These are phyloP conservation scores for Ridgeia piscesae DNA, from an alignment of 1,140 invertebrate species.

Conservation along the genomic window DNA sequence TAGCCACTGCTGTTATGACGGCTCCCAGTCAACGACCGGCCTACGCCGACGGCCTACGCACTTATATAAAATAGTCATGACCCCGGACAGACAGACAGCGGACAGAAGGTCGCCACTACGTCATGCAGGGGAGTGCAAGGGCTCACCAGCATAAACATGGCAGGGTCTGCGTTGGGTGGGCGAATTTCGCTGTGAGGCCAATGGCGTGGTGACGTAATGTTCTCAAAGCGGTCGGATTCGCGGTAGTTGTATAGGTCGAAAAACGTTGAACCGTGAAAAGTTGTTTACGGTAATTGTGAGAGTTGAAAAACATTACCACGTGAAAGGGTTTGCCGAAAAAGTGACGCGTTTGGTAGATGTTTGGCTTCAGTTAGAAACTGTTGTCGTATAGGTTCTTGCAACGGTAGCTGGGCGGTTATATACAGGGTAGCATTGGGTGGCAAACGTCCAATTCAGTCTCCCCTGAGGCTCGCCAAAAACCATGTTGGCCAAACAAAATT, in stretches of 20 bases:
- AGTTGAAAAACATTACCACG: background rate
- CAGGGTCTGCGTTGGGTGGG: background rate
- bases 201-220: background rate
- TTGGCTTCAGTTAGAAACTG: background rate
- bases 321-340: background rate
- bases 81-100: background rate
- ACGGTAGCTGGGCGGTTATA: background rate
- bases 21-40: background rate
- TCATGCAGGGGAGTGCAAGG: background rate
- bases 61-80: background rate
- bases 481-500: too few relatives aligned
- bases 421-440: background rate
- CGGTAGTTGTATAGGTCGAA: background rate
- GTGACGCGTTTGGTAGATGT: background rate
- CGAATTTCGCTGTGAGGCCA: background rate
- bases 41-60: background rate
- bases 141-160: background rate
- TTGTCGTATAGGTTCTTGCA: background rate
- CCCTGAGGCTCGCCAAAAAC: too few relatives aligned
- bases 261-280: background rate
- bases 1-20: background rate
- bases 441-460: too few relatives aligned
- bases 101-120: background rate
- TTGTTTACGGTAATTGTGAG: too few relatives aligned
- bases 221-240: background rate